A percentile compares a stretch with the other conserved stretches of the same genome.
Conservation (phyloP, 2,113 vertebrate species). For the Clarias magur region DNA sequence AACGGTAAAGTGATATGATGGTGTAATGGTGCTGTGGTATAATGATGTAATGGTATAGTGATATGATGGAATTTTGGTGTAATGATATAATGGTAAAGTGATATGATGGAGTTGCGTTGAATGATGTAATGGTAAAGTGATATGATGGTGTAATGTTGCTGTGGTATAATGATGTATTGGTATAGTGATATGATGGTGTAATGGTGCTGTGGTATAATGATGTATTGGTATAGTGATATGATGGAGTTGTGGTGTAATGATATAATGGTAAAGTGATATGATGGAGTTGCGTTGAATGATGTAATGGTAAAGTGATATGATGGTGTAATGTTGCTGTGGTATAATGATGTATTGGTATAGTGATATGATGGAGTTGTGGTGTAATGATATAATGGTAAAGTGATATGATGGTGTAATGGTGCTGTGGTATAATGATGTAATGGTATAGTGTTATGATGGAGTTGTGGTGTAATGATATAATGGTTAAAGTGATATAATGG, state of each 20-base stretch:
- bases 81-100: neutral
- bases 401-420: neutral
- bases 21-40: neutral
- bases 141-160: no score
- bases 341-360: neutral
- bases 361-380: neutral
- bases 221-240: neutral
- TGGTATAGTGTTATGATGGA: no score
- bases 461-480: no score
- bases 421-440: neutral
- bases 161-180: neutral
- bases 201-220: accelerated
- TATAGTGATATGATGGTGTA: neutral
- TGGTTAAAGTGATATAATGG: neutral
- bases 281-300: neutral
- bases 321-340: neutral
- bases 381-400: accelerated
- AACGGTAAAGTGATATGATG: neutral
- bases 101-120: neutral
- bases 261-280: neutral
- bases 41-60: neutral
- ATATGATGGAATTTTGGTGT: neutral
- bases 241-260: neutral
- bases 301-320: neutral
- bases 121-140: neutral